Conservation (phyloP, 2,113 vertebrate genomes). For the Pitta sordida region DNA sequence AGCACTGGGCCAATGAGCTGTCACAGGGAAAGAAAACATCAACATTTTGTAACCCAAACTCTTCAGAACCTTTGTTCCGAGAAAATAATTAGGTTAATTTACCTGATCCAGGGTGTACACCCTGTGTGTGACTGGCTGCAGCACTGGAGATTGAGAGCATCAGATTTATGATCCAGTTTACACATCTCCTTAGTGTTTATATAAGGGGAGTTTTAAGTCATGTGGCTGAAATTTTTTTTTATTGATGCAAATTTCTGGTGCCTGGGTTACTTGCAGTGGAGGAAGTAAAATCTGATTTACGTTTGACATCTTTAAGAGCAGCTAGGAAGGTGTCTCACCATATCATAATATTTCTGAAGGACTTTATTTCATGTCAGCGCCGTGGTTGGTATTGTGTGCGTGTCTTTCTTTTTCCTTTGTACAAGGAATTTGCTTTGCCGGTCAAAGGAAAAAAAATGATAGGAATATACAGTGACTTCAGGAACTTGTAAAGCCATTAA, state of each 20-base stretch:
- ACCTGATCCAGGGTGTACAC: neutral
- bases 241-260: neutral
- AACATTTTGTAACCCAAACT: neutral
- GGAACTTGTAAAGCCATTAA: neutral
- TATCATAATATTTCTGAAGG: neutral
- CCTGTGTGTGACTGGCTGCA: neutral
- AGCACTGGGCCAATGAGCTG: neutral
- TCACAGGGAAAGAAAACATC: neutral
- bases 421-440: neutral
- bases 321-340: neutral
- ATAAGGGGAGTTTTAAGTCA: neutral
- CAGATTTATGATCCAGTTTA: neutral
- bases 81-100: conserved; percentile 4
- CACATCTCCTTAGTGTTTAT: neutral
- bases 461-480: neutral
- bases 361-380: neutral
- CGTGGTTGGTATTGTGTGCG: neutral
- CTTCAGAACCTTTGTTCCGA: neutral
- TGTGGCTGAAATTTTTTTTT: neutral
- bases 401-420: neutral
- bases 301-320: neutral
- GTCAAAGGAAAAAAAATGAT: neutral
- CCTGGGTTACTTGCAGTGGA: neutral
- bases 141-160: neutral
- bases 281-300: neutral